Evolutionary conservation across 2,888 invertebrate genomes (phyloP).

Genomic region (Coelopa pilipes): DNA sequence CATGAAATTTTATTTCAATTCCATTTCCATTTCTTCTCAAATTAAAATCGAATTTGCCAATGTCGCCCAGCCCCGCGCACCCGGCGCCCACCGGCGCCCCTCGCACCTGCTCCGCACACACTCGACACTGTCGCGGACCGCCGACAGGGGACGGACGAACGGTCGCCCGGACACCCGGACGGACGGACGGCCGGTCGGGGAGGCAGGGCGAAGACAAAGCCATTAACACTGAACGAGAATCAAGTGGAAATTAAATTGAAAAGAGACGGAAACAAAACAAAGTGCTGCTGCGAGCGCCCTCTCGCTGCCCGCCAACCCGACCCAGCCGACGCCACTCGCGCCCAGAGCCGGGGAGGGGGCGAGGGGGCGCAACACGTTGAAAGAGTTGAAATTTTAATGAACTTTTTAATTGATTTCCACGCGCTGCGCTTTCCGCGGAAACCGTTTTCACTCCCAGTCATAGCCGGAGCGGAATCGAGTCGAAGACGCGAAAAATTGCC

Average conservation of each 20-base stretch:
- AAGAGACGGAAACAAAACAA: slow-evolving; percentile 25
- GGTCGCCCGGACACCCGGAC: neutral
- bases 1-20: slow-evolving; percentile 7
- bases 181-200: neutral
- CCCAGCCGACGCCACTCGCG: neutral
- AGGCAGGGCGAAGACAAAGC: neutral
- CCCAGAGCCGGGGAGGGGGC: neutral
- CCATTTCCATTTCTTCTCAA: neutral
- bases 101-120: too few relatives aligned
- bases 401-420: slow-evolving; percentile 33
- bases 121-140: too few relatives aligned
- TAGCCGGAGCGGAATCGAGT: neutral
- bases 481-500: too few relatives aligned
- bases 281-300: too few relatives aligned
- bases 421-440: too few relatives aligned
- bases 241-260: slow-evolving; percentile 31
- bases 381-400: slow-evolving; percentile 14
- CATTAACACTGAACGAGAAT: slow-evolving; percentile 19
- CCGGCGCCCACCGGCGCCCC: neutral
- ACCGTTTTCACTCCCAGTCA: neutral
- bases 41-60: slow-evolving; percentile 4
- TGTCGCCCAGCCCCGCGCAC: neutral
- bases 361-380: slow-evolving; percentile 8
- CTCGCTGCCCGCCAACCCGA: too few relatives aligned
- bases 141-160: neutral